Conservation (phyloP, 2,113 vertebrate genomes). For the Uria aalge region DNA sequence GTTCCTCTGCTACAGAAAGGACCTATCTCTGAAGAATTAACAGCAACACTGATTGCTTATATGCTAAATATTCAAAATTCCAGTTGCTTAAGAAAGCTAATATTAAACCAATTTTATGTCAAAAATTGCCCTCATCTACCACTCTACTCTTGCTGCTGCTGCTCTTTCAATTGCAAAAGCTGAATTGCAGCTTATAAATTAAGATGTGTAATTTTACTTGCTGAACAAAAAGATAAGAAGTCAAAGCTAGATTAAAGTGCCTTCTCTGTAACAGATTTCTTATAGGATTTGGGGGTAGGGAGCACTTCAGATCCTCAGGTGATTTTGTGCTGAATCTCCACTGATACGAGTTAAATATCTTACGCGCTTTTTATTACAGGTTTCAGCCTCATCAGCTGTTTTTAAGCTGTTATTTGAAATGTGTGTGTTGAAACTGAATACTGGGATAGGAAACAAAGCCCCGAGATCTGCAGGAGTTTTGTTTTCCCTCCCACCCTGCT, state of each 20-base stretch:
- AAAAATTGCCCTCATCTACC: background rate
- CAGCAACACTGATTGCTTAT: background rate
- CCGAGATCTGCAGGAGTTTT: rapidly evolving
- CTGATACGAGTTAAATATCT: background rate
- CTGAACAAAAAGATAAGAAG: background rate
- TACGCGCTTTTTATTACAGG: background rate
- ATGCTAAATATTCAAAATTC: background rate
- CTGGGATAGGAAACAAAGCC: background rate
- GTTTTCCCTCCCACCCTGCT: background rate
- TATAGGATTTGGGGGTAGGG: background rate
- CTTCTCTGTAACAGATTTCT: background rate
- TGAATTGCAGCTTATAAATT: background rate
- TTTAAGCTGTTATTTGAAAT: background rate
- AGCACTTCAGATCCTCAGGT: background rate
- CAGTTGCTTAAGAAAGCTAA: background rate
- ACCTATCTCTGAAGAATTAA: constrained; percentile 13
- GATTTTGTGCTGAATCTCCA: background rate
- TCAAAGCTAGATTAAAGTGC: background rate
- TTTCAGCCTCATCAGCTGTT: background rate
- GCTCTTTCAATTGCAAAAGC: background rate
- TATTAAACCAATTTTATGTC: background rate
- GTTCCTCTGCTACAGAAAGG: background rate
- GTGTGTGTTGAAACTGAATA: background rate
- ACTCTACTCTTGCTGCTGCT: background rate
- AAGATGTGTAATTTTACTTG: background rate